A percentile compares a stretch with the other conserved stretches of the same genome.
Evolutionary conservation across 2,797 vertebrate genomes (phyloP).

Genomic region (Sebastes steindachneri): DNA sequence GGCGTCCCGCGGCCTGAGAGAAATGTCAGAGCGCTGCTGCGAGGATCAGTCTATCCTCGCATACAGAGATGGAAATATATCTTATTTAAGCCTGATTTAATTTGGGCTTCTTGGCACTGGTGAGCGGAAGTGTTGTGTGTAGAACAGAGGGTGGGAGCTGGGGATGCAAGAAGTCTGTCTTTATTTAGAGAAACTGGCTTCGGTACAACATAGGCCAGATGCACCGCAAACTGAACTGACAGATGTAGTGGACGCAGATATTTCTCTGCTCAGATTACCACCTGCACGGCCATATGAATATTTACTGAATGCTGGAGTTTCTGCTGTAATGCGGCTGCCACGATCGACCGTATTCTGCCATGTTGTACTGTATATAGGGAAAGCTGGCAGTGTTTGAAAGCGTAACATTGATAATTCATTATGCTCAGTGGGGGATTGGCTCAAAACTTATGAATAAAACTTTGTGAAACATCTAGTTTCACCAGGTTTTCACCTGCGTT

Average conservation of each 20-base stretch:
- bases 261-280: slow-evolving; percentile 64
- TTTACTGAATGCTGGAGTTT: slow-evolving; percentile 43
- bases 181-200: slow-evolving; percentile 70
- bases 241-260: slow-evolving; percentile 77
- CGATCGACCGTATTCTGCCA: slow-evolving; percentile 29
- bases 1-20: slow-evolving; percentile 67
- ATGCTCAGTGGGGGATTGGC: slow-evolving; percentile 38
- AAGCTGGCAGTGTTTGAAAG: slow-evolving; percentile 50
- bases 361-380: slow-evolving; percentile 17
- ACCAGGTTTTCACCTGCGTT: slow-evolving; percentile 25
- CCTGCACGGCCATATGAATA: slow-evolving; percentile 70
- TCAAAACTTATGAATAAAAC: slow-evolving; percentile 66
- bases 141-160: slow-evolving; percentile 58
- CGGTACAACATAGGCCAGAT: slow-evolving; percentile 68
- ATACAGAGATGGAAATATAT: slow-evolving; percentile 72
- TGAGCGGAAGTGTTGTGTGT: slow-evolving; percentile 51
- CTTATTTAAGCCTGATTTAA: slow-evolving; percentile 81
- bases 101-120: slow-evolving; percentile 67
- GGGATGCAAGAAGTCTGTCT: slow-evolving; percentile 65
- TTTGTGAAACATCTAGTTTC: slow-evolving; percentile 49
- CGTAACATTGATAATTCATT: slow-evolving; percentile 72
- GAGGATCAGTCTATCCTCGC: slow-evolving; percentile 71
- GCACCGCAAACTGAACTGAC: slow-evolving; percentile 64
- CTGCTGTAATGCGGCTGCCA: slow-evolving; percentile 28
- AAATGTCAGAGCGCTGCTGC: slow-evolving; percentile 74